Evolutionary conservation across 2,797 vertebrate species (phyloP), one percentile per base, ranked within the genome.

Genomic region (Tamandua tetradactyla): DNA sequence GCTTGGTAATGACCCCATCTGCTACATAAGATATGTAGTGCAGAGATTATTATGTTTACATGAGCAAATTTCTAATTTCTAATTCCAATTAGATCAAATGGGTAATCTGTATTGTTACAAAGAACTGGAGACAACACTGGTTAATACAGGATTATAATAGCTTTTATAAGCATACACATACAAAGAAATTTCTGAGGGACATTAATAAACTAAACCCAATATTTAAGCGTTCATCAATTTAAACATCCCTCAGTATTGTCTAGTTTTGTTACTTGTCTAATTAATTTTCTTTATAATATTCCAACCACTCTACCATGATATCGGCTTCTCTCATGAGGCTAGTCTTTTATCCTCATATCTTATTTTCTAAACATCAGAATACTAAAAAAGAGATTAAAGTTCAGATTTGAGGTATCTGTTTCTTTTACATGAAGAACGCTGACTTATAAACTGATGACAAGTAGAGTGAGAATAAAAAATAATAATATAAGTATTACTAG

Each of bases 141-240:
- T 79, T 90, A 89, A 80, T 89, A 91, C 3, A 94, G 40, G 8
- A 57, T 30, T 96, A 57, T 62, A 89, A 76, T 68, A 85, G 66
- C 32, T 95, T 69, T 94, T 18, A 55, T 42, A 93, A 74, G 61
- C 57, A 93, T 37, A 87, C 20, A 92, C 0, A 18, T 49, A 61
- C 7, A 72, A 76, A 87, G 25, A 71, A 83, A 13, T 78, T 95
- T 93, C 80, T 84, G n/a, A 87, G 86, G 87, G 32, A n/a, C n/a
- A n/a, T n/a, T 82, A 93, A 89, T 86, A 88, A 93, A 92, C 9
- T 92, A 94, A 94, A 93, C n/a, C n/a, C n/a, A n/a, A 22, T 87
- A 94, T 87, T 89, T 93, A 89, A 59, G 64, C 55, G 11, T 72
- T 62, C 86, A n/a, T 87, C 69, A 82, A 40, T 37, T 87, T 92